Conservation (phyloP, 2,888 invertebrate species). For the Myopa tessellatipennis region DNA sequence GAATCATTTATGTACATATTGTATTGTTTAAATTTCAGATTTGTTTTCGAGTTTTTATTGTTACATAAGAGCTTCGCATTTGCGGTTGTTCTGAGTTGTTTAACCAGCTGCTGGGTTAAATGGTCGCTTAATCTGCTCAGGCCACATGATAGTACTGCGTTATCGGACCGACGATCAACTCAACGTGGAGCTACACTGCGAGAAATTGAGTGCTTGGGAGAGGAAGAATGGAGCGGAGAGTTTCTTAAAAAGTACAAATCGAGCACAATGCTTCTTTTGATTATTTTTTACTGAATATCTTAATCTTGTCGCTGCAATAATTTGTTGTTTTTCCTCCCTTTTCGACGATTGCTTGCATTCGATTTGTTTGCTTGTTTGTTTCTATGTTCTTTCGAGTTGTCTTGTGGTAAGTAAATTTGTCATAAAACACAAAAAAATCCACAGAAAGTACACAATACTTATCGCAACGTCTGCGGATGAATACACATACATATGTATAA, state of each 20-base stretch:
- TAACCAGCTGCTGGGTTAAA: slow-evolving; percentile 32
- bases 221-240: too few relatives aligned
- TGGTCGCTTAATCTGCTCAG: background rate
- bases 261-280: too few relatives aligned
- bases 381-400: too few relatives aligned
- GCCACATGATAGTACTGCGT: slow-evolving; percentile 3
- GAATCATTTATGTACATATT: background rate
- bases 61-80: background rate
- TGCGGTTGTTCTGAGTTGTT: background rate
- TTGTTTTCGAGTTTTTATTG: background rate
- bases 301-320: background rate
- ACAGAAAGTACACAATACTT: slow-evolving; percentile 21
- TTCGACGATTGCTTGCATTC: background rate
- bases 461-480: background rate
- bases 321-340: too few relatives aligned
- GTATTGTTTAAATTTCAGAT: background rate
- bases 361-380: background rate
- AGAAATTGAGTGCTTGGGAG: background rate
- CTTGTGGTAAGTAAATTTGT: slow-evolving; percentile 8
- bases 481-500: background rate
- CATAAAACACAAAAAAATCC: slow-evolving; percentile 2
- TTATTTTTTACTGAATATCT: background rate
- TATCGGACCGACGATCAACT: slow-evolving; percentile 4
- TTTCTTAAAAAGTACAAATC: too few relatives aligned
- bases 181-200: background rate